phyloP scores from a whole-genome alignment of 2,888 invertebrate genomes.

The Drosophila birchii region DNA sequence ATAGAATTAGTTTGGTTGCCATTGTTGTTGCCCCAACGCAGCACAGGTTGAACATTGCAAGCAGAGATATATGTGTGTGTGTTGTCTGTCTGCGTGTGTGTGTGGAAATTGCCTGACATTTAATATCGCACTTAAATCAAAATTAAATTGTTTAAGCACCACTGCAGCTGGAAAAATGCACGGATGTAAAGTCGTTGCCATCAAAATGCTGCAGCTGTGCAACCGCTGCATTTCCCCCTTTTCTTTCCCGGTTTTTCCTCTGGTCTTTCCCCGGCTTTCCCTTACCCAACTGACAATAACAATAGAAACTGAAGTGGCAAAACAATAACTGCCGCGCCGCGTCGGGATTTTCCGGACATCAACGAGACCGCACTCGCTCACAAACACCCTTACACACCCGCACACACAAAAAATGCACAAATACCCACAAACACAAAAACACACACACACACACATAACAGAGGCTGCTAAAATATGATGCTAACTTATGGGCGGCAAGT shows the following conservation, averaged over 20 bases:
- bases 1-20: slow-evolving; percentile 74
- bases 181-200: slow-evolving; percentile 71
- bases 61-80: neutral
- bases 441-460: slow-evolving; percentile 22
- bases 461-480: slow-evolving; percentile 36
- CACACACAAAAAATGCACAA: slow-evolving; percentile 26
- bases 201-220: slow-evolving; percentile 49
- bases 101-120: slow-evolving; percentile 50
- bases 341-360: slow-evolving; percentile 71
- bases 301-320: slow-evolving; percentile 80
- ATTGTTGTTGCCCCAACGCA: slow-evolving; percentile 45
- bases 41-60: slow-evolving; percentile 17
- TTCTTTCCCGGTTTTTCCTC: neutral
- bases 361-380: slow-evolving; percentile 48
- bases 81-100: neutral
- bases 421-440: slow-evolving; percentile 31
- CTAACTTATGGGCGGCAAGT: slow-evolving; percentile 40
- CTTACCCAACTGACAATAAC: slow-evolving; percentile 67
- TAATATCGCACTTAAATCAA: slow-evolving; percentile 73
- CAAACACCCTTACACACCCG: slow-evolving; percentile 11
- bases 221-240: slow-evolving; percentile 30
- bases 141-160: slow-evolving; percentile 74
- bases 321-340: slow-evolving; percentile 79
- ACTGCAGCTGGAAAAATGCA: slow-evolving; percentile 46
- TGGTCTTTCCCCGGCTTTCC: slow-evolving; percentile 1